Conservation (phyloP, 2,888 invertebrate genomes). For the Drosophila falleni region DNA sequence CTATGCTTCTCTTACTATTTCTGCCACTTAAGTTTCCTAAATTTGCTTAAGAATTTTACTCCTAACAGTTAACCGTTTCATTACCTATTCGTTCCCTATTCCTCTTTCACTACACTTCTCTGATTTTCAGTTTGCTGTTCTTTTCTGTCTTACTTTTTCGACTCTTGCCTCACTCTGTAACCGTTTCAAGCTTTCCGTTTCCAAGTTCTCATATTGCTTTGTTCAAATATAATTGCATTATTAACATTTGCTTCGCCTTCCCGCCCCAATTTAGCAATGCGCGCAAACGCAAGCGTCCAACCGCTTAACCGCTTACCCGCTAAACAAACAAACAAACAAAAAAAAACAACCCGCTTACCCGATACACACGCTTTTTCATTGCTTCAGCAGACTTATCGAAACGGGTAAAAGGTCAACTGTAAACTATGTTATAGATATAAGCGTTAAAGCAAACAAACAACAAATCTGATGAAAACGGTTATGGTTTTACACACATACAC, state of each 20-base stretch:
- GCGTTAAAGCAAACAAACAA: slow-evolving; percentile 15
- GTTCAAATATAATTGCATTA: slow-evolving; percentile 18
- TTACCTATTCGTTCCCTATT: neutral
- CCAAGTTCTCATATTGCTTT: neutral
- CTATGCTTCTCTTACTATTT: neutral
- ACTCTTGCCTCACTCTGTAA: neutral
- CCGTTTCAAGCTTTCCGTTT: slow-evolving; percentile 9
- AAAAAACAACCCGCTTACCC: slow-evolving; percentile 39
- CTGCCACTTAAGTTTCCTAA: neutral
- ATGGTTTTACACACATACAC: slow-evolving; percentile 37
- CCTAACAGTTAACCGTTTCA: neutral
- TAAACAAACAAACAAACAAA: slow-evolving; percentile 28
- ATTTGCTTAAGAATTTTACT: neutral
- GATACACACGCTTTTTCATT: slow-evolving; percentile 42
- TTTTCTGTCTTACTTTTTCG: neutral
- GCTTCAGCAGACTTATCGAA: slow-evolving; percentile 43
- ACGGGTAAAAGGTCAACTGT: slow-evolving; percentile 56
- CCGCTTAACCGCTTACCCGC: slow-evolving; percentile 68
- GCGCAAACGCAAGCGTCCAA: slow-evolving; percentile 60
- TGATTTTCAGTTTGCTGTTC: neutral
- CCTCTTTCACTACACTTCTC: neutral
- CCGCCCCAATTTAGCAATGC: slow-evolving; percentile 71
- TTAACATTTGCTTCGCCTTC: slow-evolving; percentile 73
- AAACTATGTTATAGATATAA: slow-evolving; percentile 34
- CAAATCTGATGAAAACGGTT: slow-evolving; percentile 43